Conservation (phyloP, 2,888 invertebrate species). For the Cyaniris semiargus region DNA sequence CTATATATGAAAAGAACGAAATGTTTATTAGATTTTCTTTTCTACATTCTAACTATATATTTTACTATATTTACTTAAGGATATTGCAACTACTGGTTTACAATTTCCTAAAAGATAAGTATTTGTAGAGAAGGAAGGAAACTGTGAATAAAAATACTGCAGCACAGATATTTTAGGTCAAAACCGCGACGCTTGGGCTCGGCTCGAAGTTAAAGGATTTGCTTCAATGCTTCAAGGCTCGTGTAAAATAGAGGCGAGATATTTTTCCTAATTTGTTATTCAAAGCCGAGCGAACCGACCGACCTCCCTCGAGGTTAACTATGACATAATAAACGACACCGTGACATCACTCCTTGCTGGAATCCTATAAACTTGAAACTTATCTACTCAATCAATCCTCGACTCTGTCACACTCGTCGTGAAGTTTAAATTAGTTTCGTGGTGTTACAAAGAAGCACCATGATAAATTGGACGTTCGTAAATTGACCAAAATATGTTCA, state of each 20-base stretch:
- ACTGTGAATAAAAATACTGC: neutral
- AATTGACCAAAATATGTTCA: conserved; percentile 30
- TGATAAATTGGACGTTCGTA: conserved; percentile 9
- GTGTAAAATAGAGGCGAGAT: conserved; percentile 21
- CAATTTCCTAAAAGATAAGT: too few relatives aligned
- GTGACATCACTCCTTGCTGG: conserved; percentile 45
- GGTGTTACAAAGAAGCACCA: neutral
- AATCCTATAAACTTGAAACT: conserved; percentile 39
- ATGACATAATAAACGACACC: conserved; percentile 43
- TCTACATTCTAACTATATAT: too few relatives aligned
- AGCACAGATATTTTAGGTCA: neutral
- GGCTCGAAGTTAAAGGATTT: conserved; percentile 3
- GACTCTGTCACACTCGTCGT: neutral
- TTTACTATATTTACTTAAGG: neutral
- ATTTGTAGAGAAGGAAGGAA: neutral
- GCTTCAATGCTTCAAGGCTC: conserved; percentile 2
- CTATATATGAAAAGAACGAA: too few relatives aligned
- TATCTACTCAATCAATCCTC: conserved; percentile 10
- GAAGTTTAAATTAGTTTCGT: conserved; percentile 4
- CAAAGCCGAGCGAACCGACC: conserved; percentile 40
- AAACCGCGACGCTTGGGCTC: neutral
- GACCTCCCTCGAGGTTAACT: conserved; percentile 44
- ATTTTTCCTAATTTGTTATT: conserved; percentile 44
- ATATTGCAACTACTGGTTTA: neutral
- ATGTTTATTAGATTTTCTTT: too few relatives aligned